Evolutionary conservation across 2,888 invertebrate species (phyloP), one percentile per base, ranked within the genome.

Genomic region (Ectemnius continuus): DNA sequence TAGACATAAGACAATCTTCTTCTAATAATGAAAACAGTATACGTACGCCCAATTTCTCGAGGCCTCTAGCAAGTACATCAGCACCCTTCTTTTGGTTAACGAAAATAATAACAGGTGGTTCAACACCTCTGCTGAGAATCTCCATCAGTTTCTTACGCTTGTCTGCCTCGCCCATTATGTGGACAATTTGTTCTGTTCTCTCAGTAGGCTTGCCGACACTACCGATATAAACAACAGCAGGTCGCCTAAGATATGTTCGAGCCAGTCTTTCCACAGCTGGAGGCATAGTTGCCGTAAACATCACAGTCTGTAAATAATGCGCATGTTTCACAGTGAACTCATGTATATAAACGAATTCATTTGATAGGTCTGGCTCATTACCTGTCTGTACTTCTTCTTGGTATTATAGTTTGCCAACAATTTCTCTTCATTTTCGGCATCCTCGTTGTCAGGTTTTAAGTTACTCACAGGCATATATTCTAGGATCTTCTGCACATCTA

Each of bases 281-380:
- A 8, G 99, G 99, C 99, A 99, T 99, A 79, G 99, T 99, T 2
- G 99, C 99, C 62, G 99, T 99, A 91, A 99, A 99, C 99, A 99
- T 99, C 90, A 99, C 99, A 86, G 99, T 99, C 95, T 95, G 86
- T 45, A 91, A 88, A 56, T 16, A 57, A 48, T 47, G 5, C 16
- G 18, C 48, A 6, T 70, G 23, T 16, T 52, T 52, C 4, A 16
- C 4, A 52, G 52, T 13, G 5, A 14, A 52, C 52, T 52, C 23
- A 23, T 8, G 1, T 36, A 36, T 36, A 36, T 36, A 6, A 36
- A 36, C 11, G 8, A 8, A 36, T 8, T 36, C 36, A 8, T 6
- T 6, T 6, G 36, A 36, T 36, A 8, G 36, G 8, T 36, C 11
- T 36, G 11, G 36, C 11, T 5, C 82, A 83, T 61, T 79, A 94